Base-by-base conservation (phyloP, 35 echinoderm and acorn worm genomes). In the Heliocidaris erythrogramma region DNA sequence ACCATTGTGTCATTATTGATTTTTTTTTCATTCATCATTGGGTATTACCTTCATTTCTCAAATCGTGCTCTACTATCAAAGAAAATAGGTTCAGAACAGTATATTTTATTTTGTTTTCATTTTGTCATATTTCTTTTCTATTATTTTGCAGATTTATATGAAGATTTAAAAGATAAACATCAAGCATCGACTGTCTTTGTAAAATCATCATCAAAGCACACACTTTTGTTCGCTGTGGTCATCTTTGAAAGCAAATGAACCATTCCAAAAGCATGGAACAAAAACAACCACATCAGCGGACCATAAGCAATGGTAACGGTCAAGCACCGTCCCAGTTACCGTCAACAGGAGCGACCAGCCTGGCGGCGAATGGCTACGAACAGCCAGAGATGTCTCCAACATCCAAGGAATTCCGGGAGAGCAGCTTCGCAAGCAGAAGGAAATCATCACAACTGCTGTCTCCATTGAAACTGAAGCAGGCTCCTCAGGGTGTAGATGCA, bases 401-500 rank as follows among this genome's bases (percentile, higher is more conserved):
- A 5, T 92, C 91, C 49, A 92, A 92, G 49, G 91, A 92, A 29
- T 92, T 92, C 91, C 10, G 48, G 49, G 91, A 92, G 49, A 92
- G 91, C 50, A 92, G 91, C 50, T 92, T 92, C 29, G 47, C 91
- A 32, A 32, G 3, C 31, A 16, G 91, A 5, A 49, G 91, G 30
- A 92, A 92, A n/a, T 92, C 91, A 4, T 92, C 91, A 13, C 91
- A 92, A 13, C 17, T 92, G 49, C 48, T 92, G 91, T 92, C 91
- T 48, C 91, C 91, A 11, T n/a, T 92, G 17, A 18, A 49, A 59
- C 2, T 92, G 27, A 92, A n/a, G 27, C 29, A 32, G 48, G 30
- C 0, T 3, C 47, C 91, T 16, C 91, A 59, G 10, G 91, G 91
- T 13, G 91, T 59, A 12, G 49, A 49, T 30, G 11, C 30, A 3